A percentile compares a stretch with the other conserved stretches of the same genome.
Conservation (phyloP, 2,797 vertebrate species). For the Sibirionetta formosa region DNA sequence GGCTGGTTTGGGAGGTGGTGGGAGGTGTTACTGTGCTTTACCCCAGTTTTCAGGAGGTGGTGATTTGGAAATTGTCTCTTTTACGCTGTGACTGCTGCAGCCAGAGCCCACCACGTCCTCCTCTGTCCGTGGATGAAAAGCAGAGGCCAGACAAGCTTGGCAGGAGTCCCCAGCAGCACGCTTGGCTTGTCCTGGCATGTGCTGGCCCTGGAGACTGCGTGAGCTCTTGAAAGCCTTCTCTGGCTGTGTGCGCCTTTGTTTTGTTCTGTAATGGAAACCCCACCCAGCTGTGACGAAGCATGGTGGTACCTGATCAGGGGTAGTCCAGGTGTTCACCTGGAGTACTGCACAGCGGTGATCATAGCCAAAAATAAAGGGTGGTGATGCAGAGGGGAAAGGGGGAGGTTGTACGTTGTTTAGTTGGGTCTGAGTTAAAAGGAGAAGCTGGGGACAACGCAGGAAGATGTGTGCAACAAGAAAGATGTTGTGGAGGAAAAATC, state of each 20-base stretch:
- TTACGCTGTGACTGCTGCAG: not conserved
- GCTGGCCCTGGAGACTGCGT: not conserved
- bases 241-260: not conserved
- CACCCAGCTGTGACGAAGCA: not conserved
- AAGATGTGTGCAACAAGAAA: not conserved
- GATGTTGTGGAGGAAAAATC: not conserved
- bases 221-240: not conserved
- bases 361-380: rapidly evolving
- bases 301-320: rapidly evolving
- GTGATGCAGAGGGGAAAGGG: not conserved
- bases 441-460: not conserved
- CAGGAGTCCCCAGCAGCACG: not conserved
- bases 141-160: not conserved
- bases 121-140: not conserved
- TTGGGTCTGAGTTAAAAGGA: not conserved
- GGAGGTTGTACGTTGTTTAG: rapidly evolving
- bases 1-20: not conserved
- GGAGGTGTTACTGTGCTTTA: rapidly evolving
- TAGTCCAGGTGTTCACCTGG: rapidly evolving
- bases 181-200: not conserved
- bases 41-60: not conserved
- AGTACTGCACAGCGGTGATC: rapidly evolving
- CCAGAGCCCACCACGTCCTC: rapidly evolving
- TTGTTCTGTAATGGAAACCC: not conserved
- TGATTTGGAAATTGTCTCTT: not conserved